Base-by-base conservation (phyloP, 2,888 invertebrate genomes). In the Steinernema carpocapsae region DNA sequence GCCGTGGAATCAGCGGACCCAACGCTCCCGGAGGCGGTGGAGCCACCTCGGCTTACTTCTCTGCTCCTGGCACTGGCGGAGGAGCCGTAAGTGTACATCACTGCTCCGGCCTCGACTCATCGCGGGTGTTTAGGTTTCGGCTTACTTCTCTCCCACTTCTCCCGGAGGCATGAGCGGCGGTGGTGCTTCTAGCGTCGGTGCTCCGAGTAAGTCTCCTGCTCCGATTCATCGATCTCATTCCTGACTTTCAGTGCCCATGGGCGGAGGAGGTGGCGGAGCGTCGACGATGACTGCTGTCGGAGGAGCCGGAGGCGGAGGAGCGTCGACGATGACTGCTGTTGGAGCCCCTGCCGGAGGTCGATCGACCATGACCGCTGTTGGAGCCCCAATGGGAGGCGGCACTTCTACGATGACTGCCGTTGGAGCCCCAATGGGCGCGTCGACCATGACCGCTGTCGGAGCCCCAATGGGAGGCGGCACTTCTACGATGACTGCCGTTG, bases 271-370 rank as follows among this genome's bases (percentile, higher is more conserved):
- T 19, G 64, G 64, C 29, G 64, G 64, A 64, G 22, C 73, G 19
- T 73, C 73, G 12, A 73, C 73, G 19, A 73, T 73, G 73, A 73
- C 73, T 37, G 73, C 73, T 51, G 26, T 72, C 17, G 42, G 56
- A 42, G 56, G 29, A 26, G 1, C 48, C 32, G 56, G 37, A 26
- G 51, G n/a, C 12, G 73, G 56, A 42, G 43, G 73, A 42, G 42
- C 73, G 0, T 73, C 73, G 1, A 73, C 73, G 7, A 73, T 73
- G 73, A 73, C 73, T n/a, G 73, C 73, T 0, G 29, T 73, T 22
- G 73, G 73, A 29, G 32, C 59, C 6, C 37, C 71, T 71, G 71
- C 51, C 6, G 73, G 56, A 10, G 72, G 72, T 1, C 26, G 29
- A 1, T 56, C 72, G 1, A 72, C 72, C 1, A 72, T 72, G 72